These are phyloP conservation scores for Drosophila sp. DNA, from an alignment of 1,140 invertebrate species.

Conservation along the genomic window DNA sequence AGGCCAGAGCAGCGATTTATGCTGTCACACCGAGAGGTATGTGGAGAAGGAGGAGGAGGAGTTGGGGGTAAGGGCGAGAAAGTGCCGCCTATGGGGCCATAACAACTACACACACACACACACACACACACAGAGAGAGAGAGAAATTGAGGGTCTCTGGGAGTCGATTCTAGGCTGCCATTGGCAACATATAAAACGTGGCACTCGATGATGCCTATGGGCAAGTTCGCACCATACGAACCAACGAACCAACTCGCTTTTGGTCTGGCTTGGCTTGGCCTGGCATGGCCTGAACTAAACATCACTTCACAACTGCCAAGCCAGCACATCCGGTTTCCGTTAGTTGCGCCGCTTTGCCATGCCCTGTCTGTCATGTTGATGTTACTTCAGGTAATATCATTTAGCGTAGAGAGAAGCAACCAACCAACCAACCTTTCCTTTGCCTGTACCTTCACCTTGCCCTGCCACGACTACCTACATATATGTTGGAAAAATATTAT, in stretches of 20 bases:
- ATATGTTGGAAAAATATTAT: constrained; percentile 79
- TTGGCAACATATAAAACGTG: constrained; percentile 75
- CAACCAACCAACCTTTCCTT: constrained; percentile 23
- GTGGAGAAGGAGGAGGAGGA: background rate
- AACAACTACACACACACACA: constrained; percentile 49
- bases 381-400: constrained; percentile 81
- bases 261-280: background rate
- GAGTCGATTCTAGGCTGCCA: constrained; percentile 38
- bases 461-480: constrained; percentile 35
- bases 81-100: constrained; percentile 65
- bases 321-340: constrained; percentile 80
- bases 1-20: constrained; percentile 67
- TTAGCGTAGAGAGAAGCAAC: constrained; percentile 44
- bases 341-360: constrained; percentile 52
- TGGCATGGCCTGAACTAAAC: constrained; percentile 61
- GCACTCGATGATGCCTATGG: constrained; percentile 79
- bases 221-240: constrained; percentile 59
- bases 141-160: constrained; percentile 40
- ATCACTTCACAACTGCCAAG: constrained; percentile 80
- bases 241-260: constrained; percentile 1
- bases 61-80: constrained; percentile 35
- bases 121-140: constrained; percentile 15
- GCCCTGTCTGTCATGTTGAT: constrained; percentile 73
- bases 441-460: constrained; percentile 36
- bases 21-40: constrained; percentile 61